A percentile compares a stretch with the other conserved stretches of the same genome.
phyloP scores from a whole-genome alignment of 2,888 invertebrate genomes.

The Mayetiola destructor region DNA sequence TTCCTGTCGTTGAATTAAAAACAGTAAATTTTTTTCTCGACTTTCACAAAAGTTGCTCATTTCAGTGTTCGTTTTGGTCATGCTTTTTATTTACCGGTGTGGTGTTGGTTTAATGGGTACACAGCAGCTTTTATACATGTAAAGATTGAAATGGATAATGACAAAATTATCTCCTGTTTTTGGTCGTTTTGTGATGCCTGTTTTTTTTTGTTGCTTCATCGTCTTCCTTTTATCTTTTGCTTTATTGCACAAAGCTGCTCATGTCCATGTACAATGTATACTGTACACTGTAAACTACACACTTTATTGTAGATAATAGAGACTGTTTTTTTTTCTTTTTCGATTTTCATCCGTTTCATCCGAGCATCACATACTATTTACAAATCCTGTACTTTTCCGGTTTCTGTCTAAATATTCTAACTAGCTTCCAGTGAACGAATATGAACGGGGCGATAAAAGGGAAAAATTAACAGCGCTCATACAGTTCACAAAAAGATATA shows the following conservation, averaged over 20 bases:
- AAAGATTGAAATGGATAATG: constrained; percentile 4
- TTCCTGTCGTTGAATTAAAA: no score
- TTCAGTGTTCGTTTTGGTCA: background rate
- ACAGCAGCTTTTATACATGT: constrained; percentile 3
- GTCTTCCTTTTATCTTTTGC: background rate
- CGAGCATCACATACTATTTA: no score
- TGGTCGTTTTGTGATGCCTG: background rate
- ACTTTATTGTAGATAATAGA: background rate
- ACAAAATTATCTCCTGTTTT: constrained; percentile 10
- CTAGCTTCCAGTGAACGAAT: background rate
- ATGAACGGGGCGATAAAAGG: background rate
- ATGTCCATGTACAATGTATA: no score
- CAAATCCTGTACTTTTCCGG: no score
- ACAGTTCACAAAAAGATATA: background rate
- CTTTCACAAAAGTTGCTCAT: no score
- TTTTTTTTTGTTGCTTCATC: no score
- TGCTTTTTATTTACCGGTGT: background rate
- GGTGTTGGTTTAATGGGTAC: background rate
- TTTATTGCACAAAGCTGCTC: background rate
- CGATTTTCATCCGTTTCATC: no score
- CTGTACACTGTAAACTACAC: no score
- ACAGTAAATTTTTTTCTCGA: no score
- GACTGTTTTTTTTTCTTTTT: background rate
- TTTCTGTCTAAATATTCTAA: background rate
- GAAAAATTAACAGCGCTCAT: no score